A percentile compares a stretch with the other conserved stretches of the same genome.
These are phyloP conservation scores for Drosophila navojoa DNA, from an alignment of 1,140 invertebrate genomes.

Conservation along the genomic window DNA sequence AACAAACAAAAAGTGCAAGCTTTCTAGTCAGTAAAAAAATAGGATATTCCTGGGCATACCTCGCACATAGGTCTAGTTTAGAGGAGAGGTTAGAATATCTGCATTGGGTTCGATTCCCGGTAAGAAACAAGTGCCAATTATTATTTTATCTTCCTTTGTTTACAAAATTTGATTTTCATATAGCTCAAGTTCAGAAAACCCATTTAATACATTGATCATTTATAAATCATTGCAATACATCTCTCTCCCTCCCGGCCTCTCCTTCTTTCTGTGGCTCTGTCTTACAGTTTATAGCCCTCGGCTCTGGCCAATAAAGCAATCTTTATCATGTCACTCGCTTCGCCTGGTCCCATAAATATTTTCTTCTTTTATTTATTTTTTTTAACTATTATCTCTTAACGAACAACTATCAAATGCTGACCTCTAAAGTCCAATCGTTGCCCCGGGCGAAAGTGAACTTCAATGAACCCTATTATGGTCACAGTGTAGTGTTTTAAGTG, in stretches of 20 bases:
- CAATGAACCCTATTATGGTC: conserved; percentile 35
- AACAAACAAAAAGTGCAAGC: too few relatives aligned
- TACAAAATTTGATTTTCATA: too few relatives aligned
- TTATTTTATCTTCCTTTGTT: conserved; percentile 4
- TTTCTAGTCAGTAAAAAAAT: too few relatives aligned
- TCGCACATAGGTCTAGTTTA: conserved; percentile 89
- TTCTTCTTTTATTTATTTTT: not conserved
- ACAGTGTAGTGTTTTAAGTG: conserved; percentile 15
- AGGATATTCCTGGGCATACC: too few relatives aligned
- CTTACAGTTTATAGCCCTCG: conserved; percentile 4
- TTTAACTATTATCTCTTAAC: conserved; percentile 11
- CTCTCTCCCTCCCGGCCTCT: not conserved
- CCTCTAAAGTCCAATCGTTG: conserved; percentile 40
- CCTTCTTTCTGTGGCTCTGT: not conserved
- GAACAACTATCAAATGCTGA: conserved; percentile 31
- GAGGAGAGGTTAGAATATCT: conserved; percentile 94
- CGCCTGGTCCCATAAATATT: conserved; percentile 5
- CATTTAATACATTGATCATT: too few relatives aligned
- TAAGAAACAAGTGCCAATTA: conserved; percentile 86
- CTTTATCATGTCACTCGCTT: not conserved
- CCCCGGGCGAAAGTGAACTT: conserved; percentile 39
- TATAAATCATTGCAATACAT: too few relatives aligned
- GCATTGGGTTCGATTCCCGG: conserved; percentile 94
- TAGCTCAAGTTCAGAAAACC: not conserved
- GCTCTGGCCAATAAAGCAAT: conserved; percentile 1